A percentile compares a stretch with the other conserved stretches of the same genome.
Conservation (phyloP, 1,140 invertebrate genomes). For the Patella vulgata region DNA sequence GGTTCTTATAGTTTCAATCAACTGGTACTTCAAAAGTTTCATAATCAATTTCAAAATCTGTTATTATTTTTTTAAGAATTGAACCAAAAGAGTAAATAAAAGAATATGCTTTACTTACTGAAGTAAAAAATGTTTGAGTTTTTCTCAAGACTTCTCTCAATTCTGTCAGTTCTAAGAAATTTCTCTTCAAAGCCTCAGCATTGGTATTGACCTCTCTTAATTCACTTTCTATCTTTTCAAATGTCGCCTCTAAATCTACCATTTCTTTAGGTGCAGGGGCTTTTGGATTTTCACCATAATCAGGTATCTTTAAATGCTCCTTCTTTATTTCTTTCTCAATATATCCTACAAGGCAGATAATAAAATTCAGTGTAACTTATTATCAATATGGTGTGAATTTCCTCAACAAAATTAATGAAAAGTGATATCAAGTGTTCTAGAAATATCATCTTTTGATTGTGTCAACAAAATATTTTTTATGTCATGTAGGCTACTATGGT, state of each 20-base stretch:
- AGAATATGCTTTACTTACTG: slow-evolving; percentile 84
- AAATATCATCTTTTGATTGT: no score
- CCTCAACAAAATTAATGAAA: no score
- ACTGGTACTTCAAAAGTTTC: no score
- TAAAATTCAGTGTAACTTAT: no score
- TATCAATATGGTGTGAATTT: no score
- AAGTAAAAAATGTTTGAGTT: slow-evolving; percentile 91
- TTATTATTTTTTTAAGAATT: no score
- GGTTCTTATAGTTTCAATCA: no score
- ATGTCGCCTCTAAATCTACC: slow-evolving; percentile 88
- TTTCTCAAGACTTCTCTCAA: slow-evolving; percentile 92
- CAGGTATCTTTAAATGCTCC: slow-evolving; percentile 89
- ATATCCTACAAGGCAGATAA: slow-evolving; percentile 72
- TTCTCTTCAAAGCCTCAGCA: slow-evolving; percentile 91
- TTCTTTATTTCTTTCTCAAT: slow-evolving; percentile 95
- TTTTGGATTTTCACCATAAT: slow-evolving; percentile 88
- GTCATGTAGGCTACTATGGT: no score
- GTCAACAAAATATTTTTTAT: no score
- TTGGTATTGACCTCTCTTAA: slow-evolving; percentile 81
- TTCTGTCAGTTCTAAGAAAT: slow-evolving; percentile 93
- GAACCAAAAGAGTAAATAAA: no score
- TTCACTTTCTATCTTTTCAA: slow-evolving; percentile 65
- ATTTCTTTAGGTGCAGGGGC: slow-evolving; percentile 97
- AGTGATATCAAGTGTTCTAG: no score
- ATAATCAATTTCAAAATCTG: no score